Percentiles rank a stretch among this genome's conserved stretches.
Conservation (phyloP, 2,888 invertebrate genomes). For the Drosophila fulvimacula region DNA sequence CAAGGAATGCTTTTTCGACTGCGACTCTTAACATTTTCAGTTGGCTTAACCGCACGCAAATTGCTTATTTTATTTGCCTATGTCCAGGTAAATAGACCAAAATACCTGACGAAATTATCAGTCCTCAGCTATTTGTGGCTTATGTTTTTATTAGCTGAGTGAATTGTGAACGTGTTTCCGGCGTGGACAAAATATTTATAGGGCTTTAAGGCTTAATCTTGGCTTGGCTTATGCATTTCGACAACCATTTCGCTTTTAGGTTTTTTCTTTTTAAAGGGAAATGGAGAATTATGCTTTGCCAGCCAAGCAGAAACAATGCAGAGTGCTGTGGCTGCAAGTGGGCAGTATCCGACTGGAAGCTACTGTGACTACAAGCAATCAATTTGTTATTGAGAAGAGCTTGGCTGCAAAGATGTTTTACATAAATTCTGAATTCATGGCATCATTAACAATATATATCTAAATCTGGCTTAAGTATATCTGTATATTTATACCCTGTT, state of each 20-base stretch:
- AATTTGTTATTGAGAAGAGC: background rate
- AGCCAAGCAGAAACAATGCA: background rate
- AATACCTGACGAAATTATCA: constrained; percentile 18
- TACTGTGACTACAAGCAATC: background rate
- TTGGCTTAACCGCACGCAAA: constrained; percentile 61
- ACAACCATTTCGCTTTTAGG: background rate
- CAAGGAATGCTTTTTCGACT: background rate
- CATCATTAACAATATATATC: no score
- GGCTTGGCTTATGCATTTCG: background rate
- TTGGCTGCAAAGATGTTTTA: background rate
- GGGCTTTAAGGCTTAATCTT: background rate
- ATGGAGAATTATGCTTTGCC: background rate
- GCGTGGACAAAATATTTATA: background rate
- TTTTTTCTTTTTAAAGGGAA: background rate
- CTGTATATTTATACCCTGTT: no score
- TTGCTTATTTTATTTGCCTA: constrained; percentile 59
- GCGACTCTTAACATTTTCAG: constrained; percentile 43
- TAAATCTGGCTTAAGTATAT: no score
- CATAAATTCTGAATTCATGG: background rate
- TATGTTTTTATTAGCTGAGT: constrained; percentile 3
- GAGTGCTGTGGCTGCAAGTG: background rate
- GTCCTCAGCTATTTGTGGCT: constrained; percentile 47
- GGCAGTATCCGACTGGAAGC: background rate
- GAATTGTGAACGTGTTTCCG: background rate
- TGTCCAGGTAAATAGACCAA: constrained; percentile 2